These are phyloP conservation scores for Cistogaster globosa DNA, from an alignment of 2,888 invertebrate species.

Conservation along the genomic window DNA sequence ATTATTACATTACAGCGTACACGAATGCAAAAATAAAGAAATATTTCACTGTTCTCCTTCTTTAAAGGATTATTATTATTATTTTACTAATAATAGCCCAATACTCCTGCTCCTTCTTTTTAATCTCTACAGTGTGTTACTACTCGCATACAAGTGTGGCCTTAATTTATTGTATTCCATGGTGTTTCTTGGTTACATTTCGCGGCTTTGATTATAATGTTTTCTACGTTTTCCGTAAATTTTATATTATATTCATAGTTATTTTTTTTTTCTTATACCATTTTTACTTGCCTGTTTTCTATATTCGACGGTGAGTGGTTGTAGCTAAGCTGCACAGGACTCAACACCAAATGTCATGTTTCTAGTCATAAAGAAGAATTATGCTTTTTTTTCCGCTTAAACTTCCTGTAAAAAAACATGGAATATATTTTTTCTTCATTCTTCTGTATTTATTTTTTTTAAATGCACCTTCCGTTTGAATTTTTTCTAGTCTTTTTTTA, in stretches of 20 bases:
- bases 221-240: constrained; percentile 72
- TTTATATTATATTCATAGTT: constrained; percentile 63
- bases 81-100: constrained; percentile 6
- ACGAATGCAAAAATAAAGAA: constrained; percentile 17
- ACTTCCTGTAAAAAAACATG: constrained; percentile 72
- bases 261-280: constrained; percentile 10
- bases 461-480: constrained; percentile 73
- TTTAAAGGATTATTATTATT: constrained; percentile 9
- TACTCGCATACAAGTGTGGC: constrained; percentile 69
- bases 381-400: constrained; percentile 70
- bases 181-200: constrained; percentile 81
- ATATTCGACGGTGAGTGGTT: constrained; percentile 55
- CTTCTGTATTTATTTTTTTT: constrained; percentile 50
- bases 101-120: constrained; percentile 28
- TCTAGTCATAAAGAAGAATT: constrained; percentile 75
- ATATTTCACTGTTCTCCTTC: constrained; percentile 25
- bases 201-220: constrained; percentile 80
- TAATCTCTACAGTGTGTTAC: constrained; percentile 31
- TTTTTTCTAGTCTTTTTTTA: constrained; percentile 10
- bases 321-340: constrained; percentile 47
- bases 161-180: constrained; percentile 78
- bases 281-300: constrained; percentile 42
- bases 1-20: constrained; percentile 25
- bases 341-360: constrained; percentile 70
- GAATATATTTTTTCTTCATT: constrained; percentile 4